A percentile compares a stretch with the other conserved stretches of the same genome.
These are phyloP conservation scores for Dryococelus australis DNA, from an alignment of 2,888 invertebrate species.

Conservation along the genomic window DNA sequence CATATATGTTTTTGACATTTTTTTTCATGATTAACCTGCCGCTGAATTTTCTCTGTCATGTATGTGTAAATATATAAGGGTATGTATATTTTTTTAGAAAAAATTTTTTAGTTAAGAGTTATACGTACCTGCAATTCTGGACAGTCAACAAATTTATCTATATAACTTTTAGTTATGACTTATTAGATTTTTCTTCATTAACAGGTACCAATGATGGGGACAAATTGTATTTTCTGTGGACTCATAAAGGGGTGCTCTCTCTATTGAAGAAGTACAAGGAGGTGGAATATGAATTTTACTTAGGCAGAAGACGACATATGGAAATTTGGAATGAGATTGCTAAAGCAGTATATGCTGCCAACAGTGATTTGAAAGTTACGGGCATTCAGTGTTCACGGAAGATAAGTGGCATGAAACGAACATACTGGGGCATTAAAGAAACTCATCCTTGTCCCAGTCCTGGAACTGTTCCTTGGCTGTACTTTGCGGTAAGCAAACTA, in stretches of 20 bases:
- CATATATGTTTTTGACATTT: too few species aligned
- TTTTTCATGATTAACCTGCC: too few species aligned
- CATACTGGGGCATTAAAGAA: conserved; percentile 9
- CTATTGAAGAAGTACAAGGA: not conserved
- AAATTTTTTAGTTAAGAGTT: too few species aligned
- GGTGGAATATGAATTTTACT: not conserved
- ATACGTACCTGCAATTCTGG: too few species aligned
- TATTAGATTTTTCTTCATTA: not conserved
- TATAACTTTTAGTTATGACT: too few species aligned
- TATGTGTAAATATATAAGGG: too few species aligned
- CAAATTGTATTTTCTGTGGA: not conserved
- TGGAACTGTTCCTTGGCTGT: not conserved
- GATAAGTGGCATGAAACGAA: conserved; percentile 1
- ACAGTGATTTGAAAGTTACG: not conserved
- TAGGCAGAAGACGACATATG: not conserved
- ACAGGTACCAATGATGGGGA: not conserved
- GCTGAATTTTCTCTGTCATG: too few species aligned
- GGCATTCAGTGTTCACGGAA: not conserved
- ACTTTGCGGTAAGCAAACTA: not conserved
- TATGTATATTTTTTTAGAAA: too few species aligned
- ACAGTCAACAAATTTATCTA: too few species aligned
- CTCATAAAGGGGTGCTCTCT: not conserved
- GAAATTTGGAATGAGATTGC: not conserved
- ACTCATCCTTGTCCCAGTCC: not conserved
- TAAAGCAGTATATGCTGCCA: not conserved